Conservation (phyloP, 2,797 vertebrate genomes). For the Novumbra hubbsi region DNA sequence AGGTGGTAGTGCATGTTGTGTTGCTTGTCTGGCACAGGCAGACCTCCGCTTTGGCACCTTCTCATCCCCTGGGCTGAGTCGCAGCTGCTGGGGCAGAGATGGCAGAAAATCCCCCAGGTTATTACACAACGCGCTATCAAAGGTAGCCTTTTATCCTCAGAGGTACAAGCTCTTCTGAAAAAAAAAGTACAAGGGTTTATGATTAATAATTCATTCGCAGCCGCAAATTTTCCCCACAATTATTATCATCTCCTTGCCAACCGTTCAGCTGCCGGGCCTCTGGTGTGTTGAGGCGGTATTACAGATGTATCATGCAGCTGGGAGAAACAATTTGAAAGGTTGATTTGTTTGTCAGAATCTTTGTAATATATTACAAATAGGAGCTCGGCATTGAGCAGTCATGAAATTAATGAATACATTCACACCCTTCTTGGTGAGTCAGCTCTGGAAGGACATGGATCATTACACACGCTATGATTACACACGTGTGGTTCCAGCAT, state of each 20-base stretch:
- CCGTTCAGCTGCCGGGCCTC: slow-evolving; percentile 18
- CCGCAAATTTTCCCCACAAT: slow-evolving; percentile 27
- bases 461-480: too few relatives aligned
- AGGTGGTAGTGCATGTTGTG: slow-evolving; percentile 36
- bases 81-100: slow-evolving; percentile 61
- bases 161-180: slow-evolving; percentile 46
- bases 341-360: too few relatives aligned
- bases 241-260: slow-evolving; percentile 18
- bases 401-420: too few relatives aligned
- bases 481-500: too few relatives aligned
- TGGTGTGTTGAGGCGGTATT: neutral
- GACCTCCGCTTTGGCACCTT: slow-evolving; percentile 46
- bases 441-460: too few relatives aligned
- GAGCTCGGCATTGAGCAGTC: too few relatives aligned
- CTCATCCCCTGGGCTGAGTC: slow-evolving; percentile 49
- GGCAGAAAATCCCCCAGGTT: slow-evolving; percentile 59
- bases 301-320: neutral
- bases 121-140: slow-evolving; percentile 56
- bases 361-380: too few relatives aligned
- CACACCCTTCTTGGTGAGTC: too few relatives aligned
- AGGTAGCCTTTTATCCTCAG: slow-evolving; percentile 57
- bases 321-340: neutral
- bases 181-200: slow-evolving; percentile 36
- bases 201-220: slow-evolving; percentile 64
- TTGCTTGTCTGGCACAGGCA: slow-evolving; percentile 27